phyloP scores from a whole-genome alignment of 2,113 vertebrate species.

The Jaculus jaculus region DNA sequence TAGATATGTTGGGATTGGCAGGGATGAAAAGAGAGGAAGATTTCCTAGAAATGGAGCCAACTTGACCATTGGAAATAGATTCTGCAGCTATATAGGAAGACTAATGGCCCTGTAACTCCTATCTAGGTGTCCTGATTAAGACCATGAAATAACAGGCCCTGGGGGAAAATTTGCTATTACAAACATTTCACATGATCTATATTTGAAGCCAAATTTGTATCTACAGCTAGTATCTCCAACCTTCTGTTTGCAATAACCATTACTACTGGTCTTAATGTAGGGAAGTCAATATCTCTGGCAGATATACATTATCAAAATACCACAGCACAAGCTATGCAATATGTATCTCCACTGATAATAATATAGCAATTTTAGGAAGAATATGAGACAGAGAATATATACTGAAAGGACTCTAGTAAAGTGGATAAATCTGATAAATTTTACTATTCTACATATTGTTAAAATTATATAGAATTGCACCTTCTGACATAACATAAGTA shows the following conservation, averaged over 20 bases:
- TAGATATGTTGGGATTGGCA: slow-evolving; percentile 28
- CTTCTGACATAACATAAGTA: neutral
- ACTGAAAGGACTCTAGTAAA: neutral
- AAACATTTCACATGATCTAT: neutral
- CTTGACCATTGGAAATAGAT: slow-evolving; percentile 53
- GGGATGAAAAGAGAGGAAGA: slow-evolving; percentile 52
- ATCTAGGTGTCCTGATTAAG: slow-evolving; percentile 48
- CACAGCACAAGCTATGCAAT: neutral
- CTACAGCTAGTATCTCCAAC: neutral
- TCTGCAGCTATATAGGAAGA: neutral
- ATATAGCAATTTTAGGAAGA: neutral
- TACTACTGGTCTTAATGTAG: neutral
- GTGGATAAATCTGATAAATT: neutral
- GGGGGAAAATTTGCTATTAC: neutral
- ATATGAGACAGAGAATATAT: neutral
- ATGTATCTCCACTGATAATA: neutral
- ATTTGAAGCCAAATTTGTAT: neutral
- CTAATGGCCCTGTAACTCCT: neutral
- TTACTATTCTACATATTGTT: neutral
- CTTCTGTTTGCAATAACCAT: neutral
- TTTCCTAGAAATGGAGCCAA: slow-evolving; percentile 46
- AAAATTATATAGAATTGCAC: neutral
- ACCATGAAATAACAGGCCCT: neutral
- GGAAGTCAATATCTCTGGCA: neutral
- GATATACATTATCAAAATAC: neutral